Percentiles rank a stretch among this genome's conserved stretches.
phyloP scores from a whole-genome alignment of 23 tunicate species.

The Phallusia fumigata region DNA sequence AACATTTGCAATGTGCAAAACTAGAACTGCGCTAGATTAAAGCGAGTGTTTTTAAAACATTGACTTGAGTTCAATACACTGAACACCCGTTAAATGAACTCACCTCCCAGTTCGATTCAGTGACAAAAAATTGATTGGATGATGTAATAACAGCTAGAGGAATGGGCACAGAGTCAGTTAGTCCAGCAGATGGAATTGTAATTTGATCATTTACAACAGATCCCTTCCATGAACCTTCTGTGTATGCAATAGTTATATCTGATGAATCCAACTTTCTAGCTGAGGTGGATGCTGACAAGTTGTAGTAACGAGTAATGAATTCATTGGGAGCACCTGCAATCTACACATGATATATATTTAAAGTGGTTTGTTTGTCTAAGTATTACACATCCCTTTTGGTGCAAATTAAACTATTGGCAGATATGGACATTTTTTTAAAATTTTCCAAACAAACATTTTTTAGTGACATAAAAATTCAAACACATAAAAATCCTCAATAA shows the following conservation, averaged over 20 bases:
- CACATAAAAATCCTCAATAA: too few species aligned
- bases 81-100: too few species aligned
- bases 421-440: too few species aligned
- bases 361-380: too few species aligned
- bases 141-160: constrained; percentile 31
- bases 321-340: constrained; percentile 28
- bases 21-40: too few species aligned
- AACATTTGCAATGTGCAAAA: too few species aligned
- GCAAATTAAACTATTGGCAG: too few species aligned
- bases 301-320: constrained; percentile 12
- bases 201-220: constrained; percentile 33
- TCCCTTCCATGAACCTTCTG: constrained; percentile 69
- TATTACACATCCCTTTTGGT: too few species aligned
- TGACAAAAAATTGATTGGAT: constrained; percentile 43
- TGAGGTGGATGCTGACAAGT: constrained; percentile 14
- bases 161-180: background rate
- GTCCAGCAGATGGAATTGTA: constrained; percentile 38
- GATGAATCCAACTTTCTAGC: background rate
- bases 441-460: too few species aligned
- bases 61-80: background rate
- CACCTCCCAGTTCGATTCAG: constrained; percentile 42
- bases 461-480: too few species aligned
- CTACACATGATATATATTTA: background rate
- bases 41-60: too few species aligned
- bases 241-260: constrained; percentile 39